Conservation (phyloP, 2,113 vertebrate genomes). For the Leucopsar rothschildi region DNA sequence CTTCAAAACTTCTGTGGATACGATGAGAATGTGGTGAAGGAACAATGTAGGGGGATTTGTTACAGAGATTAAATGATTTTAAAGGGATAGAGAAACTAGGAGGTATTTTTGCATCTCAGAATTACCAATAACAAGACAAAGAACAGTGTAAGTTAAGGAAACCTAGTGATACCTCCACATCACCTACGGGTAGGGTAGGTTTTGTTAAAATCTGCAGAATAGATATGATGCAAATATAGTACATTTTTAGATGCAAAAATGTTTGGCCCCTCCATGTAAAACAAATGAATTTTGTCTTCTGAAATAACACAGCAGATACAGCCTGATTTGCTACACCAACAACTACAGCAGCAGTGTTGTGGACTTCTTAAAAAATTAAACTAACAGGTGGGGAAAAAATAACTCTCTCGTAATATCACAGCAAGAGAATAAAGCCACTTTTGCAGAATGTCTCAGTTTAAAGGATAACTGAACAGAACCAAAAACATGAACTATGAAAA, state of each 20-base stretch:
- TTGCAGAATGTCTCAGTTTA: constrained; percentile 37
- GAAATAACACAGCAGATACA: background rate
- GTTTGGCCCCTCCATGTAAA: background rate
- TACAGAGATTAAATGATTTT: background rate
- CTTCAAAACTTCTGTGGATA: background rate
- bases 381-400: background rate
- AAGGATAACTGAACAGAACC: constrained; percentile 28
- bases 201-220: background rate
- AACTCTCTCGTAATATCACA: background rate
- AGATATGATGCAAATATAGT: rapidly evolving
- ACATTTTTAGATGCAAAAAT: background rate
- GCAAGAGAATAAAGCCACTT: background rate
- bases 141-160: background rate
- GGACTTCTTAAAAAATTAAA: background rate
- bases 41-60: background rate
- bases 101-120: background rate
- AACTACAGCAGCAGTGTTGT: background rate
- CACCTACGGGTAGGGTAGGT: background rate
- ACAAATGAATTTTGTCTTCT: background rate
- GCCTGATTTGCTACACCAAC: background rate
- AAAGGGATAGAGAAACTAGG: background rate
- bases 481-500: constrained; percentile 53
- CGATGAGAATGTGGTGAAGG: background rate
- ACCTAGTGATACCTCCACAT: background rate
- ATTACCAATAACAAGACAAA: background rate